Evolutionary conservation across 2,797 vertebrate species (phyloP).

Genomic region (Myotis daubentonii): DNA sequence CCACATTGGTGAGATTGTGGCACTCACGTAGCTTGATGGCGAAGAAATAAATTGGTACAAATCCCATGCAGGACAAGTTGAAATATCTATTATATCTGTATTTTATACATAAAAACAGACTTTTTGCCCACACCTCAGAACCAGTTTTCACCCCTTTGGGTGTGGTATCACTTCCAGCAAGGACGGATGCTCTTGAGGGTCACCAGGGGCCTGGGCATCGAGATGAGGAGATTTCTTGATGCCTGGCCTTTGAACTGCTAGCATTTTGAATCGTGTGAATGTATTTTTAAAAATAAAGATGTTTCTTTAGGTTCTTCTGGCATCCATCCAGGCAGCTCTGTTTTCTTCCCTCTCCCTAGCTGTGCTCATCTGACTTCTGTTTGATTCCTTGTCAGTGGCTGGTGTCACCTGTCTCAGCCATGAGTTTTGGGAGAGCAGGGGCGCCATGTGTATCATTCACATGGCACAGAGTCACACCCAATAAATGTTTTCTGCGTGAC

Average conservation of each 20-base stretch:
- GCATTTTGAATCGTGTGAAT: neutral
- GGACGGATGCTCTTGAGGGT: neutral
- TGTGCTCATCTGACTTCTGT: neutral
- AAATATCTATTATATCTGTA: neutral
- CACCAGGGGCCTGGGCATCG: neutral
- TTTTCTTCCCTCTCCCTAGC: neutral
- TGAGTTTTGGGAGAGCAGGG: neutral
- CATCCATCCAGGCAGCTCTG: neutral
- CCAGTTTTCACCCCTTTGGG: neutral
- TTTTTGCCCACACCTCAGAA: neutral
- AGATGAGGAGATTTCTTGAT: neutral
- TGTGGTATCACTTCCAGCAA: neutral
- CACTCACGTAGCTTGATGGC: neutral
- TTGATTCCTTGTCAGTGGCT: neutral
- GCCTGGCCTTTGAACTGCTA: neutral
- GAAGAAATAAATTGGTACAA: neutral
- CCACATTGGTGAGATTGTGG: neutral
- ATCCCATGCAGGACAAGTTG: neutral
- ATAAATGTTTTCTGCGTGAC: neutral
- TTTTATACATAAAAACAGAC: neutral
- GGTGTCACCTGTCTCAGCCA: fast-evolving
- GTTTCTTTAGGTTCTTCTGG: neutral
- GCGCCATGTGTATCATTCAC: fast-evolving
- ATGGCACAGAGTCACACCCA: neutral
- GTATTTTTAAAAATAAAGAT: neutral